Evolutionary conservation across 2,888 invertebrate genomes (phyloP).

Genomic region (Petrolisthes manimaculis): DNA sequence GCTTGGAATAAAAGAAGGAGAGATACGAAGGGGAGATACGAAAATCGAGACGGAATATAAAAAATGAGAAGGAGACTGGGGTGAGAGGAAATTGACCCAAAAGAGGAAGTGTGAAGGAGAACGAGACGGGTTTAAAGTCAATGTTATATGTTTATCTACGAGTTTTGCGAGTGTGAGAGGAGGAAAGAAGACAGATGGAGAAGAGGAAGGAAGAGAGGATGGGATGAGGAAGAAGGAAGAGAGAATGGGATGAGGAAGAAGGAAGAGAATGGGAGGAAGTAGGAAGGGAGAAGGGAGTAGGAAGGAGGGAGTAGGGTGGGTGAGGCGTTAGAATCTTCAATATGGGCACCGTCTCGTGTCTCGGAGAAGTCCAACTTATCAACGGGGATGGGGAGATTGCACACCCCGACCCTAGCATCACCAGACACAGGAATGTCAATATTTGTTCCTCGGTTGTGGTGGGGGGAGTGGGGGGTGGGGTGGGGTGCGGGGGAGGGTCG

Average conservation of each 20-base stretch:
- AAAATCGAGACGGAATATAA: not conserved
- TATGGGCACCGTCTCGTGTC: too few species aligned
- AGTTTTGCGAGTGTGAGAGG: too few species aligned
- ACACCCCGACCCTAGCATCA: too few species aligned
- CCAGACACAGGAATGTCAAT: too few species aligned
- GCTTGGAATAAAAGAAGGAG: not conserved
- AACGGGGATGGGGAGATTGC: too few species aligned
- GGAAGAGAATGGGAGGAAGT: not conserved
- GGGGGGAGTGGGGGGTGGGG: too few species aligned
- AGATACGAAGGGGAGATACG: not conserved
- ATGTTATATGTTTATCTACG: too few species aligned
- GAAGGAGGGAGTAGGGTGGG: not conserved
- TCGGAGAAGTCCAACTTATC: too few species aligned
- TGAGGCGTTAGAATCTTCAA: too few species aligned
- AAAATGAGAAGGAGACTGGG: not conserved
- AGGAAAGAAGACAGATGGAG: not conserved
- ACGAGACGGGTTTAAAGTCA: not conserved
- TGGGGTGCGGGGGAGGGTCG: too few species aligned
- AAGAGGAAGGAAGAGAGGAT: not conserved
- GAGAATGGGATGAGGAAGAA: not conserved
- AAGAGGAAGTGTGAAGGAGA: not conserved
- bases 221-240: not conserved
- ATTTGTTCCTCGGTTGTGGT: too few species aligned
- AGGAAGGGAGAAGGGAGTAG: not conserved
- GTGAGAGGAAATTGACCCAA: not conserved